Evolutionary conservation across 2,888 invertebrate genomes (phyloP).

Genomic region (Sminthurides aquaticus): DNA sequence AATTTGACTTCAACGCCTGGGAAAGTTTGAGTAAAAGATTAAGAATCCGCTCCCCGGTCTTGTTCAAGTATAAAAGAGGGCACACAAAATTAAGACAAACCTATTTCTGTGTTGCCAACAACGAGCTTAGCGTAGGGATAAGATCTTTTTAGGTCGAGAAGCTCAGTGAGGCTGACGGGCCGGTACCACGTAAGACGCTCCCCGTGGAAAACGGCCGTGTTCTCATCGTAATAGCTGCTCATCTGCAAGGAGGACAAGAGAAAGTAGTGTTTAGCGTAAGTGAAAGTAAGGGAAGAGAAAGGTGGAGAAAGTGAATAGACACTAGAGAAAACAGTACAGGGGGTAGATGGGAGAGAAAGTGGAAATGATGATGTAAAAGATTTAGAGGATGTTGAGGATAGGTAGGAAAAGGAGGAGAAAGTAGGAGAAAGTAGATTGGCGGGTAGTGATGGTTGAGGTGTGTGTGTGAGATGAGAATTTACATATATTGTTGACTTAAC

Average conservation of each 20-base stretch:
- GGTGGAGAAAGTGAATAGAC: too few species aligned
- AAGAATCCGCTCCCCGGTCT: too few species aligned
- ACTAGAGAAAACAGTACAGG: too few species aligned
- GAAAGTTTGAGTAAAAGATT: too few species aligned
- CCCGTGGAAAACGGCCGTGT: conserved; percentile 27
- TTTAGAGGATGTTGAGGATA: too few species aligned
- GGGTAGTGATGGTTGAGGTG: not conserved
- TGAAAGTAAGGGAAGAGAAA: too few species aligned
- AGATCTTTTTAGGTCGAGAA: conserved; percentile 61
- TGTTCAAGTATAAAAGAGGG: too few species aligned
- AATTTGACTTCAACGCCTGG: conserved; percentile 84
- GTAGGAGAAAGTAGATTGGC: not conserved
- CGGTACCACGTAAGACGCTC: conserved; percentile 61
- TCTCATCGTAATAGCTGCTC: conserved; percentile 28
- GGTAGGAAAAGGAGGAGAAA: not conserved
- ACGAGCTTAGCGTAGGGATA: conserved; percentile 68
- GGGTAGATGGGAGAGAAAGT: too few species aligned
- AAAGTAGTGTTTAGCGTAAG: too few species aligned
- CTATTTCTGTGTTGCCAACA: conserved; percentile 84
- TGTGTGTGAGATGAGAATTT: not conserved
- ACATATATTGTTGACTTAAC: conserved; percentile 6
- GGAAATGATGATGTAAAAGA: too few species aligned
- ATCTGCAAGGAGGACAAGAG: too few species aligned
- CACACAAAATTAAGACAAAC: too few species aligned
- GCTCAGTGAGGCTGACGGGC: conserved; percentile 58